Conservation (phyloP, 1,140 invertebrate species). For the Plodia interpunctella region DNA sequence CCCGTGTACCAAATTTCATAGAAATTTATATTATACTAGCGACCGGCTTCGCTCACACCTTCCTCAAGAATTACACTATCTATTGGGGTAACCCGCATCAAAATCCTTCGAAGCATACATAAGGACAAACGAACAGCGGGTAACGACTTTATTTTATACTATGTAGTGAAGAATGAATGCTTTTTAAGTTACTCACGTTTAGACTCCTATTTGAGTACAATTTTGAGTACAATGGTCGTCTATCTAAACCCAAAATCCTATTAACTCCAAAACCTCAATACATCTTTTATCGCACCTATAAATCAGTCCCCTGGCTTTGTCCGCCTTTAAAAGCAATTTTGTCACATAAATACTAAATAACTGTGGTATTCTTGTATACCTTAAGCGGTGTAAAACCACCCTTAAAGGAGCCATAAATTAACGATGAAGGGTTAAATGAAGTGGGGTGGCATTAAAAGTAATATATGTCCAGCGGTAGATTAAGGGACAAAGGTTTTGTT, state of each 20-base stretch:
- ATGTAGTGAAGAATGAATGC: too few relatives aligned
- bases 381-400: constrained; percentile 19
- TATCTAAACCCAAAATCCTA: not conserved
- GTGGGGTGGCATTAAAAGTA: constrained; percentile 3
- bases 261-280: constrained; percentile 23
- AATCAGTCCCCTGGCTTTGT: constrained; percentile 33
- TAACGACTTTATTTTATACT: too few relatives aligned
- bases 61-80: too few relatives aligned
- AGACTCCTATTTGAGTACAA: too few relatives aligned
- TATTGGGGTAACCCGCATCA: too few relatives aligned
- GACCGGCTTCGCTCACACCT: too few relatives aligned
- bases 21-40: too few relatives aligned
- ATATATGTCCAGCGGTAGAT: not conserved
- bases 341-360: constrained; percentile 31
- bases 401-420: constrained; percentile 30
- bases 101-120: too few relatives aligned
- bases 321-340: constrained; percentile 41
- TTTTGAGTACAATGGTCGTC: not conserved
- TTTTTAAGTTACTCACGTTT: too few relatives aligned
- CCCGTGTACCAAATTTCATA: too few relatives aligned
- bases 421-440: constrained; percentile 12
- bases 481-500: too few relatives aligned
- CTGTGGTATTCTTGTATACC: not conserved
- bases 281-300: constrained; percentile 36
- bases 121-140: too few relatives aligned